A percentile compares a stretch with the other conserved stretches of the same genome.
phyloP scores from a whole-genome alignment of 2,113 vertebrate genomes.

The Tragelaphus scriptus region DNA sequence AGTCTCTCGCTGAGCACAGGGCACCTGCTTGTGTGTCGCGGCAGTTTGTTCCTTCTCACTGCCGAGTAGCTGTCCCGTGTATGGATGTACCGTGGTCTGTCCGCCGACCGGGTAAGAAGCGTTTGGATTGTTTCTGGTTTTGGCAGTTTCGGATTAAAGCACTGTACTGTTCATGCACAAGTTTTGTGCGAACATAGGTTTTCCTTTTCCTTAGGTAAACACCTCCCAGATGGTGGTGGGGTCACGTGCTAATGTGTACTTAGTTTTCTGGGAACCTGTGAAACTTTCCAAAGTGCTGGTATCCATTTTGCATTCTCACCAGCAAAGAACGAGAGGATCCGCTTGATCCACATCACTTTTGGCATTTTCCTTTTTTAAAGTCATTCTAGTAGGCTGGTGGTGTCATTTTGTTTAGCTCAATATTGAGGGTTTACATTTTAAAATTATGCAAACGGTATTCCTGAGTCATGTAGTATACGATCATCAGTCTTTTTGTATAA shows the following conservation, averaged over 20 bases:
- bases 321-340: background rate
- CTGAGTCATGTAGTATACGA: background rate
- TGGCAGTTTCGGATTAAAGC: background rate
- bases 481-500: background rate
- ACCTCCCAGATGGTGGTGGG: too few relatives aligned
- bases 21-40: background rate
- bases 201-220: background rate
- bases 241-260: background rate
- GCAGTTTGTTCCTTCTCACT: background rate
- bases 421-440: background rate
- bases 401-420: background rate
- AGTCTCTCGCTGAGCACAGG: background rate
- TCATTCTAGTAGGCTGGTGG: background rate
- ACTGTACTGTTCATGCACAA: background rate
- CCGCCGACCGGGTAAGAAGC: fast-evolving
- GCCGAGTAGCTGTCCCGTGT: background rate
- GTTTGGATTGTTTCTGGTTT: background rate
- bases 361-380: background rate
- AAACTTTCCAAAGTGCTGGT: background rate
- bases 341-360: fast-evolving
- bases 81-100: fast-evolving
- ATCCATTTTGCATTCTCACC: background rate
- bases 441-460: background rate
- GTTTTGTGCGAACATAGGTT: background rate
- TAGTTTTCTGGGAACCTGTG: background rate